These are phyloP conservation scores for Meda fulgida DNA, from an alignment of 2,797 vertebrate species.

Conservation along the genomic window DNA sequence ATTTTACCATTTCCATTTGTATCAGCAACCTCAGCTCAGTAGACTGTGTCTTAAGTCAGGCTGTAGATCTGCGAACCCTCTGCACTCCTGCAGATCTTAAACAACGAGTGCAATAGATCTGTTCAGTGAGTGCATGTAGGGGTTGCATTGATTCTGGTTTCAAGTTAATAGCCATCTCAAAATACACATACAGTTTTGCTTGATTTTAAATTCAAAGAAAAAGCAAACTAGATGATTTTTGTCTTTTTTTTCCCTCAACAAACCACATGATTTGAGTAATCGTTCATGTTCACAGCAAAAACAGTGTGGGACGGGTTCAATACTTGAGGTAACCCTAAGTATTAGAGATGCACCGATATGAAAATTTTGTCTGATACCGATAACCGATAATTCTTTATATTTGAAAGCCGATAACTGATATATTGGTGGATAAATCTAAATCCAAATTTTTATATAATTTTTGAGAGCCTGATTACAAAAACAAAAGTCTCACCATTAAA, in stretches of 20 bases:
- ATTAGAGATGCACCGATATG: not conserved
- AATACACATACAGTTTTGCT: not conserved
- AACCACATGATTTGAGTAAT: not conserved
- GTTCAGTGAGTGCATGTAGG: not conserved
- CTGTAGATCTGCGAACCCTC: constrained; percentile 52
- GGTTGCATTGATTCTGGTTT: not conserved
- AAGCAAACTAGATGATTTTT: not conserved
- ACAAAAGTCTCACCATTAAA: no score
- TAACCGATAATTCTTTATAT: no score
- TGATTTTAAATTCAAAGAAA: not conserved
- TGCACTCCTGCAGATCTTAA: constrained; percentile 41
- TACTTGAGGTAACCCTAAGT: not conserved
- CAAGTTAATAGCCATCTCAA: not conserved
- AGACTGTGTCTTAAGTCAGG: constrained; percentile 61
- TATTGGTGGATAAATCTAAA: no score
- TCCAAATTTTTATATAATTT: no score
- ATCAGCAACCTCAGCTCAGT: constrained; percentile 66
- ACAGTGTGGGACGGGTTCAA: not conserved
- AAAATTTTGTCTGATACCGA: no score
- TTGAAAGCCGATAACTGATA: no score
- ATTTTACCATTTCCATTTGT: constrained; percentile 81
- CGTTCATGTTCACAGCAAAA: not conserved
- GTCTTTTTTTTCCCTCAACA: not conserved
- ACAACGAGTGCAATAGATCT: not conserved
- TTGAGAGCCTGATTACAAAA: no score